Percentiles rank a stretch among this genome's conserved stretches.
Evolutionary conservation across 2,888 invertebrate genomes (phyloP).

Genomic region (Isoperla grammatica): DNA sequence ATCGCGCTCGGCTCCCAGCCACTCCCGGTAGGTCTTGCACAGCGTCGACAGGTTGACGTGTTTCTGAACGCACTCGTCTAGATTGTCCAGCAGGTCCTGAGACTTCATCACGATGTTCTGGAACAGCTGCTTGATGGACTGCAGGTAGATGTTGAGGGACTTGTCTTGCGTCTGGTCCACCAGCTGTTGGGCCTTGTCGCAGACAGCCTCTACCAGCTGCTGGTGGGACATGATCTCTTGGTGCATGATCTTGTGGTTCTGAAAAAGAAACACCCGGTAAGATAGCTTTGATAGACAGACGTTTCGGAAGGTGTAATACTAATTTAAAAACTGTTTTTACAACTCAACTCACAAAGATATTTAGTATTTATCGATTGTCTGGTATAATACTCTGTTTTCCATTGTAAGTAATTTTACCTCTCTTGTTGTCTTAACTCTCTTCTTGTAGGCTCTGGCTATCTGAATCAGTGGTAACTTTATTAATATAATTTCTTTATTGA

Average conservation of each 20-base stretch:
- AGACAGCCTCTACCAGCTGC: constrained; percentile 81
- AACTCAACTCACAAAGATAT: no score
- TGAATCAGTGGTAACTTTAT: no score
- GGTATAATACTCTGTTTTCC: no score
- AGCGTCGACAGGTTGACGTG: constrained; percentile 74
- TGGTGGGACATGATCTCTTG: constrained; percentile 93
- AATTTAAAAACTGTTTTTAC: no score
- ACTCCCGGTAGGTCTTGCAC: constrained; percentile 71
- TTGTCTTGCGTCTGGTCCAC: constrained; percentile 88
- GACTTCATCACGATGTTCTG: constrained; percentile 82
- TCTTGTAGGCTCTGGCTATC: no score
- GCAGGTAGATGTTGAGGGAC: constrained; percentile 76
- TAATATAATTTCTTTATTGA: no score
- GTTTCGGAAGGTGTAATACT: no score
- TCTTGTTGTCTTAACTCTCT: no score
- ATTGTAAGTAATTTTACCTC: no score
- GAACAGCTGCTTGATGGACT: constrained; percentile 84
- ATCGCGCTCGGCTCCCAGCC: constrained; percentile 74
- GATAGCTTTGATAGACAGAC: no score
- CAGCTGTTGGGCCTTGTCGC: constrained; percentile 85
- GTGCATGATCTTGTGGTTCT: constrained; percentile 90
- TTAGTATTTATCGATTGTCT: no score
- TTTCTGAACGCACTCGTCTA: constrained; percentile 79
- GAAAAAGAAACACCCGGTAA: constrained; percentile 32
- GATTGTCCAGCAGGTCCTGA: constrained; percentile 74